Conservation (phyloP, 2,113 vertebrate species). For the Dicerorhinus sumatrensis region DNA sequence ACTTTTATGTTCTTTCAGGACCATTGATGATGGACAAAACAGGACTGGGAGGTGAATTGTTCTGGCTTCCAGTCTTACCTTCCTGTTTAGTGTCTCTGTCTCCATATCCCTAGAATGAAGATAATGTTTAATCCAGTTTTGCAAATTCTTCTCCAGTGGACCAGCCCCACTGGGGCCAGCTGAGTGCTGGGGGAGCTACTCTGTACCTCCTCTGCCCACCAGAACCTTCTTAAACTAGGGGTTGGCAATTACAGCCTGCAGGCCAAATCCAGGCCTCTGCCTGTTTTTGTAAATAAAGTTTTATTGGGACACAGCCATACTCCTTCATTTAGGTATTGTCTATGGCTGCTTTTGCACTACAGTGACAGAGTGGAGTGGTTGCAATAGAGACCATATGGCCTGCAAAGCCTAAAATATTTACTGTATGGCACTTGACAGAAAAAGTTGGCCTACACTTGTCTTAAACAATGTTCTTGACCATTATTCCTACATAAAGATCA, state of each 20-base stretch:
- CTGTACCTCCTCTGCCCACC: background rate
- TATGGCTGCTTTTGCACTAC: background rate
- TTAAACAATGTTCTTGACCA: background rate
- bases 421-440: background rate
- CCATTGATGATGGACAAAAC: constrained; percentile 14
- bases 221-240: constrained; percentile 50
- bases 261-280: background rate
- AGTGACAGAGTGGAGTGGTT: background rate
- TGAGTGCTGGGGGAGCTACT: background rate
- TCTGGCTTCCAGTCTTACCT: constrained; percentile 27
- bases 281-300: constrained; percentile 67
- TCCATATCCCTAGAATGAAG: constrained; percentile 37
- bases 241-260: background rate
- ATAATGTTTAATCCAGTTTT: constrained; percentile 57
- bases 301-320: constrained; percentile 45
- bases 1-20: constrained; percentile 51
- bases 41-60: constrained; percentile 16
- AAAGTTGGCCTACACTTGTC: background rate
- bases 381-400: background rate
- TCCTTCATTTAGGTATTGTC: background rate
- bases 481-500: constrained; percentile 2
- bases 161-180: background rate
- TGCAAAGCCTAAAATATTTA: constrained; percentile 14
- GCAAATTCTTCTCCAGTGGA: constrained; percentile 39
- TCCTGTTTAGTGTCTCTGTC: constrained; percentile 35